Evolutionary conservation across 2,113 vertebrate genomes (phyloP).

Genomic region (Notothenia rossii): DNA sequence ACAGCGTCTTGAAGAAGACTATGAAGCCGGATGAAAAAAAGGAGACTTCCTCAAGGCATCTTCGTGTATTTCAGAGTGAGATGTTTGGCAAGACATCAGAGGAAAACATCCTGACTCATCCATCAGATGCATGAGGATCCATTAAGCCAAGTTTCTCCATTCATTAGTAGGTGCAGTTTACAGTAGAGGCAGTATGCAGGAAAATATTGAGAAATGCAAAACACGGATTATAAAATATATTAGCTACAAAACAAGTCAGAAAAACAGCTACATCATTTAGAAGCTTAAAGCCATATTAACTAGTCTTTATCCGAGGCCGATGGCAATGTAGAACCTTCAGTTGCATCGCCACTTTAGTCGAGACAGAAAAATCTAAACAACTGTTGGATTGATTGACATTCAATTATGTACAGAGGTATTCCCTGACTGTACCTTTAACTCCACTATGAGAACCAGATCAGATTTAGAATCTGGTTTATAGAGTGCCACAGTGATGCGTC

Average conservation of each 20-base stretch:
- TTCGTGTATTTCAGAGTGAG: constrained; percentile 3
- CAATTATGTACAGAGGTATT: neutral
- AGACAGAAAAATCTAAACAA: neutral
- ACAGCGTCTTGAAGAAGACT: constrained; percentile 18
- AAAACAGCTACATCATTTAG: constrained; percentile 6
- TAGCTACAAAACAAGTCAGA: neutral
- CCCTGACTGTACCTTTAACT: neutral
- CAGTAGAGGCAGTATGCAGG: constrained; percentile 10
- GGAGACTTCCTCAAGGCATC: neutral
- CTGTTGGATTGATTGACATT: neutral
- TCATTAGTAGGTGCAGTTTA: constrained; percentile 34
- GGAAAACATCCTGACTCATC: constrained; percentile 44
- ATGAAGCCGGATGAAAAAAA: constrained; percentile 4
- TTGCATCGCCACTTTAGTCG: neutral
- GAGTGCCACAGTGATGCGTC: too few species aligned
- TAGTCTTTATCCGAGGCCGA: neutral
- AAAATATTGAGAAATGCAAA: constrained; percentile 17
- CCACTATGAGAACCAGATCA: neutral
- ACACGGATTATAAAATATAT: constrained; percentile 9
- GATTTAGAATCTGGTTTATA: too few species aligned
- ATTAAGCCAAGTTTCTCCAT: constrained; percentile 24
- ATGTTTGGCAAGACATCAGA: constrained; percentile 49
- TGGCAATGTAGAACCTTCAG: neutral
- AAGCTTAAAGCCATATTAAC: neutral
- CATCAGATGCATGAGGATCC: constrained; percentile 33